phyloP scores from a whole-genome alignment of 2,888 invertebrate genomes.

The Eustalomyia histrio region DNA sequence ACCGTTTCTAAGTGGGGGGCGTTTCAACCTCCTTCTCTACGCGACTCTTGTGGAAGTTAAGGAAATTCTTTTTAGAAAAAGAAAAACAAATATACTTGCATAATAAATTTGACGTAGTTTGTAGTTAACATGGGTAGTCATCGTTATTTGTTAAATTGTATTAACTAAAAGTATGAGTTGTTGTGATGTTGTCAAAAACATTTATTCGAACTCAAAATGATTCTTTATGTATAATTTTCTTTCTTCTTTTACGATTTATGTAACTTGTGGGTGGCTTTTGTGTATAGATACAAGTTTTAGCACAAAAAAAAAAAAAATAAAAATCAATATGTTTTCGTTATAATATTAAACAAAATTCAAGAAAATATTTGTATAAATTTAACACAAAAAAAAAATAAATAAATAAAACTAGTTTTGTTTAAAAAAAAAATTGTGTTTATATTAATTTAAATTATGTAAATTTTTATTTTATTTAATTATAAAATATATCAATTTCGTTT shows the following conservation, averaged over 20 bases:
- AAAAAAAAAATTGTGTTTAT: slow-evolving; percentile 7
- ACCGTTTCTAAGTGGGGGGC: slow-evolving; percentile 57
- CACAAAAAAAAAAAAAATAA: neutral
- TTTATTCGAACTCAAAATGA: slow-evolving; percentile 29
- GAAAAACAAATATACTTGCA: slow-evolving; percentile 30
- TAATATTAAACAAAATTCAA: neutral
- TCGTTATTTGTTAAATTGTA: slow-evolving; percentile 17
- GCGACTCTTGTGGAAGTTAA: slow-evolving; percentile 5
- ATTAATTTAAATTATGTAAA: slow-evolving; percentile 38
- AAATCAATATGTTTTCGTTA: slow-evolving; percentile 44
- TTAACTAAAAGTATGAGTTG: neutral
- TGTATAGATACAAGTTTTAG: neutral
- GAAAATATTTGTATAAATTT: slow-evolving; percentile 11
- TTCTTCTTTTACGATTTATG: neutral
- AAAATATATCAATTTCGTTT: slow-evolving; percentile 41
- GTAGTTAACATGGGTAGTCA: slow-evolving; percentile 6
- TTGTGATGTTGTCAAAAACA: slow-evolving; percentile 62
- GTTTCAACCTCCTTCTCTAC: neutral
- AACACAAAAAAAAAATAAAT: neutral
- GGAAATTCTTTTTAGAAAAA: slow-evolving; percentile 37
- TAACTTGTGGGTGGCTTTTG: slow-evolving; percentile 32
- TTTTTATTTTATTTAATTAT: slow-evolving; percentile 16
- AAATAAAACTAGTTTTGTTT: slow-evolving; percentile 23
- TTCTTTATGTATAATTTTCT: neutral
- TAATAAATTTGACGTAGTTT: slow-evolving; percentile 44